Conservation (phyloP, 2,797 vertebrate genomes). For the Gymnoscopelus braueri region DNA sequence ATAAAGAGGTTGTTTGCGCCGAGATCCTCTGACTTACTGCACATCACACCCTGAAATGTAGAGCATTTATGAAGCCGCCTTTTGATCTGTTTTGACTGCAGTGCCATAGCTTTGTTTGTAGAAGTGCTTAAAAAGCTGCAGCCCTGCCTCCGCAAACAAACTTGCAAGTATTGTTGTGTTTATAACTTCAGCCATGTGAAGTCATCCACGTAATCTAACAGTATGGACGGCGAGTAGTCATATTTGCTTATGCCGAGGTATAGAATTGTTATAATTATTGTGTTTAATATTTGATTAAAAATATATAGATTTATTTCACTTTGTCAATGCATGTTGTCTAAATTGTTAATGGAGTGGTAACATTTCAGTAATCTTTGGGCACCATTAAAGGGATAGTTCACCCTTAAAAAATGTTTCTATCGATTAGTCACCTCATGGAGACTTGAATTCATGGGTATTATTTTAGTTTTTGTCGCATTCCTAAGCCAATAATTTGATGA, state of each 20-base stretch:
- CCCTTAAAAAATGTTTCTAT: no score
- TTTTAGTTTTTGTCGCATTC: no score
- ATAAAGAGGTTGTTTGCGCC: constrained; percentile 85
- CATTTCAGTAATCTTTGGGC: background rate
- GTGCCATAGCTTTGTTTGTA: constrained; percentile 61
- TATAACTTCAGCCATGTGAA: constrained; percentile 50
- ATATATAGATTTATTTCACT: background rate
- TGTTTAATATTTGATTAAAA: no score
- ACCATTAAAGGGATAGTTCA: background rate
- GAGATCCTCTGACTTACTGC: constrained; percentile 80
- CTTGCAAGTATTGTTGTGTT: constrained; percentile 28
- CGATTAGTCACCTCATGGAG: no score
- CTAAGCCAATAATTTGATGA: no score
- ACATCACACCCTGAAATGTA: constrained; percentile 66
- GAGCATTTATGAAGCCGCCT: constrained; percentile 65
- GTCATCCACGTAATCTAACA: constrained; percentile 44
- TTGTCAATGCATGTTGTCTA: background rate
- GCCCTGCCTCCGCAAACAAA: constrained; percentile 54
- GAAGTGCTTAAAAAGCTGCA: constrained; percentile 60
- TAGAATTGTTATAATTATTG: constrained; percentile 19
- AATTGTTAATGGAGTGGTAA: background rate
- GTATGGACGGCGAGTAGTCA: constrained; percentile 39
- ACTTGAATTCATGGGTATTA: no score
- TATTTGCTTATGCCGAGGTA: constrained; percentile 48
- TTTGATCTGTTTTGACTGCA: constrained; percentile 76